Conservation (phyloP, 2,113 vertebrate species). For the Seriola rivoliana region DNA sequence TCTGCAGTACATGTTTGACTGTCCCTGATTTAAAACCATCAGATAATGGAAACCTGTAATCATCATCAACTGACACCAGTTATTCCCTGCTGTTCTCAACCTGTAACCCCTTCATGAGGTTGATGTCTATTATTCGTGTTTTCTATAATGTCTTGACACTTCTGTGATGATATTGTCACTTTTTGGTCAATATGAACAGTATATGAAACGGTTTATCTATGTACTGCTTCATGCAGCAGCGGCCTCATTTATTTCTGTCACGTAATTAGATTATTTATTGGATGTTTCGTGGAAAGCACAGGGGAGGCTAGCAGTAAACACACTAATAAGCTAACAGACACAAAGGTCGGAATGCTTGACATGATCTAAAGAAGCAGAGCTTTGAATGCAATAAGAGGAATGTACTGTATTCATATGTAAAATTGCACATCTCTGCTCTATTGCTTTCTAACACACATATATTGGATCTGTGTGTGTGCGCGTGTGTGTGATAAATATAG, state of each 20-base stretch:
- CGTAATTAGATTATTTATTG: slow-evolving; percentile 2
- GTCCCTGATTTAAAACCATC: slow-evolving; percentile 70
- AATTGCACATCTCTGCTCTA: slow-evolving; percentile 37
- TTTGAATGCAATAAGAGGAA: slow-evolving; percentile 21
- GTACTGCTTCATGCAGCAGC: background rate
- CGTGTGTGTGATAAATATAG: slow-evolving; percentile 57
- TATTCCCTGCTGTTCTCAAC: slow-evolving; percentile 43
- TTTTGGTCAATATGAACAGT: slow-evolving; percentile 12
- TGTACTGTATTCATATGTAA: slow-evolving; percentile 34
- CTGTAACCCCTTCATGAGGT: slow-evolving; percentile 27
- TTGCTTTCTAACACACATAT: background rate
- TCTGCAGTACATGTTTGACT: slow-evolving; percentile 45
- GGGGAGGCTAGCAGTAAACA: background rate
- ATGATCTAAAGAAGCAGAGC: slow-evolving; percentile 16
- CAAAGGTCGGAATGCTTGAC: slow-evolving; percentile 30
- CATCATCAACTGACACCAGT: slow-evolving; percentile 52
- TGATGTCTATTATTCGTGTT: slow-evolving; percentile 10
- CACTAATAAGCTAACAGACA: slow-evolving; percentile 12
- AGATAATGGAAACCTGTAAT: slow-evolving; percentile 76
- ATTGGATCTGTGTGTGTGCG: slow-evolving; percentile 18
- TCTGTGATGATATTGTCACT: background rate
- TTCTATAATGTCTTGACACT: slow-evolving; percentile 10
- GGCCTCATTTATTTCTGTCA: background rate
- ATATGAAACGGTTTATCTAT: background rate
- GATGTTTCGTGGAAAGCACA: background rate